These are phyloP conservation scores for Cyclargus thomasi DNA, from an alignment of 1,140 invertebrate species.

Conservation along the genomic window DNA sequence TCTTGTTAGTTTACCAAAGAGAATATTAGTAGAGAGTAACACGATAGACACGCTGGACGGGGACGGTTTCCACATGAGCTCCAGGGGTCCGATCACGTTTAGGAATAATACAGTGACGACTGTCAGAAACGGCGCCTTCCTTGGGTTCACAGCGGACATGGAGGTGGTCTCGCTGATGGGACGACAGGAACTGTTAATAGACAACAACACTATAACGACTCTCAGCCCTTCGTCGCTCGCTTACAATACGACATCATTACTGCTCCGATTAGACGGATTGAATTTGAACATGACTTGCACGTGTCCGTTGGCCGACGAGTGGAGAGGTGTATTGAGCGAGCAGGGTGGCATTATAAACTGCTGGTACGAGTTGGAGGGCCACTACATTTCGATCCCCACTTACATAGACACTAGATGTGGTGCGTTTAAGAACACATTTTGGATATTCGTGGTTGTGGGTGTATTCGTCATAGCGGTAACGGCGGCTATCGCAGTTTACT, in stretches of 20 bases:
- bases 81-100: slow-evolving; percentile 79
- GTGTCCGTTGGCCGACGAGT: slow-evolving; percentile 72
- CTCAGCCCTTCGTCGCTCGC: slow-evolving; percentile 77
- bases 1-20: slow-evolving; percentile 76
- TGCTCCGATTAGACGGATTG: slow-evolving; percentile 76
- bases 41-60: slow-evolving; percentile 77
- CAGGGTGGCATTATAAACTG: slow-evolving; percentile 54
- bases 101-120: slow-evolving; percentile 79
- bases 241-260: slow-evolving; percentile 76
- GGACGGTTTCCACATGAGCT: slow-evolving; percentile 79
- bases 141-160: slow-evolving; percentile 75
- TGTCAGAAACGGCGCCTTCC: slow-evolving; percentile 77
- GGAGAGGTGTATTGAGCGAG: slow-evolving; percentile 45
- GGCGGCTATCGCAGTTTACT: slow-evolving; percentile 49
- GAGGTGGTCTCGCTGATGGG: slow-evolving; percentile 53
- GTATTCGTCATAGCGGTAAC: slow-evolving; percentile 60
- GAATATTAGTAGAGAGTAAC: slow-evolving; percentile 79
- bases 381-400: slow-evolving; percentile 54
- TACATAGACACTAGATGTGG: slow-evolving; percentile 58
- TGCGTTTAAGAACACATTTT: slow-evolving; percentile 59
- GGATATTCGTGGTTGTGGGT: slow-evolving; percentile 60
- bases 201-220: slow-evolving; percentile 78
- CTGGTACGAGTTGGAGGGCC: slow-evolving; percentile 55
- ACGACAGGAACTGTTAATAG: slow-evolving; percentile 77
- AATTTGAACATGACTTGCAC: slow-evolving; percentile 78